phyloP scores from a whole-genome alignment of 2,888 invertebrate genomes.

The Leptogaster cylindrica region DNA sequence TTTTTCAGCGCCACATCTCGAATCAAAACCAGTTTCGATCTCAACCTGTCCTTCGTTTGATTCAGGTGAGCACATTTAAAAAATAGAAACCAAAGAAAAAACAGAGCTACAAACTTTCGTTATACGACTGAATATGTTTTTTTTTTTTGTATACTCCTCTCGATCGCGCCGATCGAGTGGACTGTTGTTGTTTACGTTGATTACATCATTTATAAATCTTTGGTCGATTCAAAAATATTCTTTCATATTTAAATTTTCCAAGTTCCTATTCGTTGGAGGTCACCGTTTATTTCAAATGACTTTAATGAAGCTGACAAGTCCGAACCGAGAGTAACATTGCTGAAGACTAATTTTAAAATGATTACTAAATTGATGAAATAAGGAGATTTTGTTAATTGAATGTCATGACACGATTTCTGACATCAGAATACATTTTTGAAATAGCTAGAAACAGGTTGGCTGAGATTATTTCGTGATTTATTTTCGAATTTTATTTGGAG shows the following conservation, averaged over 20 bases:
- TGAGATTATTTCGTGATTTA: too few relatives aligned
- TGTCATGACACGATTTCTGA: too few relatives aligned
- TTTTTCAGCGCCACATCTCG: background rate
- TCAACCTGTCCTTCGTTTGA: constrained; percentile 3
- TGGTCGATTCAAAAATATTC: background rate
- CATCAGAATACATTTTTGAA: too few relatives aligned
- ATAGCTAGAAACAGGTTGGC: too few relatives aligned
- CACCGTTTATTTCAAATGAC: too few relatives aligned
- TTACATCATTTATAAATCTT: constrained; percentile 3
- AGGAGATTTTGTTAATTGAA: too few relatives aligned
- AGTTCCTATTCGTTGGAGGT: background rate
- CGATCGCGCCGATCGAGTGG: background rate
- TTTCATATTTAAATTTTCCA: background rate
- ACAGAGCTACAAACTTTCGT: background rate
- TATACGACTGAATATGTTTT: background rate
- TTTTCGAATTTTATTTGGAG: too few relatives aligned
- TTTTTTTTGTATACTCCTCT: background rate
- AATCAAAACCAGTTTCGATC: constrained; percentile 1
- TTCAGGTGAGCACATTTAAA: background rate
- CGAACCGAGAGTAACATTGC: constrained; percentile 13
- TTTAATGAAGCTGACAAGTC: too few relatives aligned
- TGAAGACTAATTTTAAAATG: background rate
- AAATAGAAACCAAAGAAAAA: background rate
- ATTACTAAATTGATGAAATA: constrained; percentile 5
- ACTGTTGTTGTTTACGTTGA: constrained; percentile 9